Evolutionary conservation across 2,113 vertebrate genomes (phyloP), one percentile per base, ranked within the genome.

Genomic region (Elephantulus edwardii): DNA sequence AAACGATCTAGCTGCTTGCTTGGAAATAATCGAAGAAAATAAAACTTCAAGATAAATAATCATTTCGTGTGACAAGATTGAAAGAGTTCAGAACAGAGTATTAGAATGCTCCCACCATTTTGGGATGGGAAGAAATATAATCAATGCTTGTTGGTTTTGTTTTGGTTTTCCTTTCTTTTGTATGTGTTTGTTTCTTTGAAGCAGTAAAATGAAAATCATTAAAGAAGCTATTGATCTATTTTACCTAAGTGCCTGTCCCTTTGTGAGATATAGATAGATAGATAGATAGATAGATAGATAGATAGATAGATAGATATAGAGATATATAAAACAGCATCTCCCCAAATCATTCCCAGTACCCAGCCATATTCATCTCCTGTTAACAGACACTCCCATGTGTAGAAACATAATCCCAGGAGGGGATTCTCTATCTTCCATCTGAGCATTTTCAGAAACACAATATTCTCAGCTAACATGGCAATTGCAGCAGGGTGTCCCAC

Each of bases 381-480:
- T 94, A 91, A 74, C 75, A 91, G 85, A 87, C 77, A 78, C 60
- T 93, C 82, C 88, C 88, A 35, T 2, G 3, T 83, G 76, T 79
- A 68, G 54, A 76, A 92, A 83, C 72, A 40, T 14, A 87, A 38
- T 93, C 83, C 90, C 90, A 60, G 38, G 64, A 91, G 93, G 54
- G 66, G 83, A 82, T 86, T 91, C 83, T 89, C 33, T 92, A 60
- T 83, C 74, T 89, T 86, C 85, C 76, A 88, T 62, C 75, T 14
- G 22, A 96, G 80, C 76, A 52, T 93, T 94, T 92, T 72, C 93
- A 95, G 95, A 93, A 93, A 94, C 86, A 88, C 54, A 92, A 80
- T 93, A 86, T 95, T 91, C 90, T 91, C 22, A 0, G 92, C 60
- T 86, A 95, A 80, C 83, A 54, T 44, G 44, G 86, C 72, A 93